Percentiles rank a stretch among this genome's conserved stretches.
phyloP scores from a whole-genome alignment of 2,888 invertebrate species.

The Zele albiditarsus region DNA sequence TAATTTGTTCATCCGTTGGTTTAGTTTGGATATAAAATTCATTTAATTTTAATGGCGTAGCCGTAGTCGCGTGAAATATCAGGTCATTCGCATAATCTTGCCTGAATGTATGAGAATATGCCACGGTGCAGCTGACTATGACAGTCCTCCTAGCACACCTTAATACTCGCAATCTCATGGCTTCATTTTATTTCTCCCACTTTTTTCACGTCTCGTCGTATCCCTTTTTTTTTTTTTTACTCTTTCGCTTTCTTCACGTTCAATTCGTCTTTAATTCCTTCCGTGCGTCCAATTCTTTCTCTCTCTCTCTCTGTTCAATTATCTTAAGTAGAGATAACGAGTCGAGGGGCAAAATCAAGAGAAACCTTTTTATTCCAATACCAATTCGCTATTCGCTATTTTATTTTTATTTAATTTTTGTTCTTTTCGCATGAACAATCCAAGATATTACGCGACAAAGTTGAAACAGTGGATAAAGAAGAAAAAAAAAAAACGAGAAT shows the following conservation, averaged over 20 bases:
- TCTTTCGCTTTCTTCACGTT: neutral
- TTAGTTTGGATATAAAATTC: neutral
- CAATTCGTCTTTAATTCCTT: slow-evolving; percentile 2
- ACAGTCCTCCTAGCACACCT: neutral
- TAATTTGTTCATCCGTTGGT: neutral
- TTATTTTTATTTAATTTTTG: neutral
- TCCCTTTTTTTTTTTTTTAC: slow-evolving; percentile 1
- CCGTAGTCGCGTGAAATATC: neutral
- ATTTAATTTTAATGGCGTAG: neutral
- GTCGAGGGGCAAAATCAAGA: slow-evolving; percentile 30
- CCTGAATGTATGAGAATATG: neutral
- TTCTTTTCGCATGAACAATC: slow-evolving; percentile 8
- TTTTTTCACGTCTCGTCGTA: neutral
- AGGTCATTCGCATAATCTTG: neutral
- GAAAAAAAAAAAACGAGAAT: neutral
- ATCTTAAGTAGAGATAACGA: slow-evolving; percentile 39
- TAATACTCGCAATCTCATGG: neutral
- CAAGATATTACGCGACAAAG: slow-evolving; percentile 12
- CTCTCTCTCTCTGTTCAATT: slow-evolving; percentile 35
- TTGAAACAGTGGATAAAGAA: neutral
- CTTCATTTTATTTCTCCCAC: neutral
- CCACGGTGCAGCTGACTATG: neutral
- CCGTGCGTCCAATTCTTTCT: neutral
- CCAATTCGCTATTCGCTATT: slow-evolving; percentile 5
- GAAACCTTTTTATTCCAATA: slow-evolving; percentile 11